Evolutionary conservation across 2,797 vertebrate species (phyloP).

Genomic region (Brotogeris chrysoptera): DNA sequence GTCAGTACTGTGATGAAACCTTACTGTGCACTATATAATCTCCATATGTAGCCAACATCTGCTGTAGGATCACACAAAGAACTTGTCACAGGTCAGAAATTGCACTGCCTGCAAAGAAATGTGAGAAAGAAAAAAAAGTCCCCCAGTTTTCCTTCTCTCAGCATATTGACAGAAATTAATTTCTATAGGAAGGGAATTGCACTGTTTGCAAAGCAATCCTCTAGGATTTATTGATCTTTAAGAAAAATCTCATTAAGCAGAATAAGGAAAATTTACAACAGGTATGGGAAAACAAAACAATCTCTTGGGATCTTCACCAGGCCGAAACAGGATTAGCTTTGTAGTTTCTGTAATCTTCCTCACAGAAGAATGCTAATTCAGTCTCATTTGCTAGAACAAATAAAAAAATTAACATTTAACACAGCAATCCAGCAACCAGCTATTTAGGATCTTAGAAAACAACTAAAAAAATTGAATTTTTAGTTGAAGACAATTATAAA

Average conservation of each 20-base stretch:
- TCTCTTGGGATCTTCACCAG: conserved; percentile 74
- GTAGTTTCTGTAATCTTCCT: conserved; percentile 86
- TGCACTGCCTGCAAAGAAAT: not conserved
- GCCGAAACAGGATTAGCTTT: conserved; percentile 84
- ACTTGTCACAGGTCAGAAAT: not conserved
- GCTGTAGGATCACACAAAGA: not conserved
- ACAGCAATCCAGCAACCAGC: not conserved
- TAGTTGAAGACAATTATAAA: not conserved
- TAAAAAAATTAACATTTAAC: conserved; percentile 50
- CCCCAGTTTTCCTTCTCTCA: not conserved
- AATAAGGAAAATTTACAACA: conserved; percentile 70
- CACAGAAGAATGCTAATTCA: conserved; percentile 90
- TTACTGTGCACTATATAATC: not conserved
- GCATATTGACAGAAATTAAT: conserved; percentile 35
- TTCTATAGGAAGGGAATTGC: conserved; percentile 41
- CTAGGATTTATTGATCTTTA: conserved; percentile 74
- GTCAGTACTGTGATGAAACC: not conserved
- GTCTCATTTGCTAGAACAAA: conserved; percentile 87
- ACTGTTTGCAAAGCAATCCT: conserved; percentile 61
- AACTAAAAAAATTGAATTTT: not conserved
- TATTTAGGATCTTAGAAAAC: not conserved
- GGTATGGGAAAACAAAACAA: conserved; percentile 55
- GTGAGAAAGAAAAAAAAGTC: not conserved
- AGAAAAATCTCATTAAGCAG: conserved; percentile 64
- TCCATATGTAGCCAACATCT: not conserved